Evolutionary conservation across 2,888 invertebrate species (phyloP).

Genomic region (Trissolcus japonicus): DNA sequence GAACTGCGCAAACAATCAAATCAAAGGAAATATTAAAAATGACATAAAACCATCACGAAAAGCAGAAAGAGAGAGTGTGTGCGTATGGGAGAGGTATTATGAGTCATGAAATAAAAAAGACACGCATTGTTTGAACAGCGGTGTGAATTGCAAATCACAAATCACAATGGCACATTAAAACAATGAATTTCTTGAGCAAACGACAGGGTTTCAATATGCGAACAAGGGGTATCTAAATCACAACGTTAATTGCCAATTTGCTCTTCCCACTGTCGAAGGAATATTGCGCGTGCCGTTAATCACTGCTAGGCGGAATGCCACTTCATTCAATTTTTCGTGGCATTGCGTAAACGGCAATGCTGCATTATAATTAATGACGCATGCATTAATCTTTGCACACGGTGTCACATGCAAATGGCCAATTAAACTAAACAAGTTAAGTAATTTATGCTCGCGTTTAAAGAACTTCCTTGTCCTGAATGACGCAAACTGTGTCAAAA

Average conservation of each 20-base stretch:
- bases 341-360: constrained; percentile 57
- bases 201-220: constrained; percentile 48
- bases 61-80: no score
- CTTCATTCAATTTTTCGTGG: constrained; percentile 57
- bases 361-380: constrained; percentile 56
- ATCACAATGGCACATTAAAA: constrained; percentile 24
- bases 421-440: constrained; percentile 57
- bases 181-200: constrained; percentile 36
- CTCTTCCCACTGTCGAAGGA: constrained; percentile 57
- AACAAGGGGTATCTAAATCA: constrained; percentile 53
- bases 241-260: constrained; percentile 58
- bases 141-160: constrained; percentile 36
- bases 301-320: constrained; percentile 53
- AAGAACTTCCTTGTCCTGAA: constrained; percentile 54
- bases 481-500: constrained; percentile 55
- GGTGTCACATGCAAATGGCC: constrained; percentile 53
- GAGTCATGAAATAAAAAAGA: constrained; percentile 22
- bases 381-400: constrained; percentile 53
- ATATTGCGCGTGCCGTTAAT: constrained; percentile 58
- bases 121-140: constrained; percentile 1
- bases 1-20: no score
- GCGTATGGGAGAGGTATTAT: background rate
- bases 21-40: no score
- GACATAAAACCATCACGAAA: no score
- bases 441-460: constrained; percentile 56